Evolutionary conservation across 2,888 invertebrate species (phyloP).

Genomic region (Euclidia mi): DNA sequence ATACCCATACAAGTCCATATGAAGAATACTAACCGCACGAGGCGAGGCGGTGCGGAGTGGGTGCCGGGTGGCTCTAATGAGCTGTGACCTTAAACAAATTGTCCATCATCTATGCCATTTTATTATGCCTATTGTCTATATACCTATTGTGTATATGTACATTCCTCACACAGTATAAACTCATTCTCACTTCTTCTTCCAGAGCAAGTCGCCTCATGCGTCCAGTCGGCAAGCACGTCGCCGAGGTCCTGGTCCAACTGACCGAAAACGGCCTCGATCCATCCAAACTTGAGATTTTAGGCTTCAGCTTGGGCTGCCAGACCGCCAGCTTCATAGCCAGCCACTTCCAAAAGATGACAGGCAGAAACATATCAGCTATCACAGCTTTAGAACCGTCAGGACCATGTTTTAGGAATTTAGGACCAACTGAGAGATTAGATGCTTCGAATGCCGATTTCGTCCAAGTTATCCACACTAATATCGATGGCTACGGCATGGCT

Average conservation of each 20-base stretch:
- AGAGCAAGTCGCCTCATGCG: conserved; percentile 82
- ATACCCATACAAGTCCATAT: no score
- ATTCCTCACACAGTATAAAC: background rate
- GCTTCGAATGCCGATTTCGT: conserved; percentile 81
- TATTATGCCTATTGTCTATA: no score
- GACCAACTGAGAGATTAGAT: conserved; percentile 69
- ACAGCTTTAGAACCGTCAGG: conserved; percentile 82
- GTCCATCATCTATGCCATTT: no score
- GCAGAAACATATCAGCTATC: conserved; percentile 78
- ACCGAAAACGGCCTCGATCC: conserved; percentile 75
- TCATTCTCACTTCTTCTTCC: conserved; percentile 13
- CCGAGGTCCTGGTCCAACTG: conserved; percentile 75
- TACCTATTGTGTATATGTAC: no score
- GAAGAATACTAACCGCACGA: no score
- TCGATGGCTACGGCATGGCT: conserved; percentile 86
- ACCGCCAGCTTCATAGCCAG: conserved; percentile 79
- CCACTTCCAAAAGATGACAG: conserved; percentile 76
- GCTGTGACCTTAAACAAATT: no score
- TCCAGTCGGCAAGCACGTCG: conserved; percentile 83
- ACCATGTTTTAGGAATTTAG: conserved; percentile 79
- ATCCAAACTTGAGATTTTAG: conserved; percentile 75
- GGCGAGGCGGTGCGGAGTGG: no score
- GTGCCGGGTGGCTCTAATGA: no score
- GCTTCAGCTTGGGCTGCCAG: conserved; percentile 84
- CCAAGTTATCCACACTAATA: conserved; percentile 82